Conservation (phyloP, 2,113 vertebrate genomes). For the Vulpes lagopus region DNA sequence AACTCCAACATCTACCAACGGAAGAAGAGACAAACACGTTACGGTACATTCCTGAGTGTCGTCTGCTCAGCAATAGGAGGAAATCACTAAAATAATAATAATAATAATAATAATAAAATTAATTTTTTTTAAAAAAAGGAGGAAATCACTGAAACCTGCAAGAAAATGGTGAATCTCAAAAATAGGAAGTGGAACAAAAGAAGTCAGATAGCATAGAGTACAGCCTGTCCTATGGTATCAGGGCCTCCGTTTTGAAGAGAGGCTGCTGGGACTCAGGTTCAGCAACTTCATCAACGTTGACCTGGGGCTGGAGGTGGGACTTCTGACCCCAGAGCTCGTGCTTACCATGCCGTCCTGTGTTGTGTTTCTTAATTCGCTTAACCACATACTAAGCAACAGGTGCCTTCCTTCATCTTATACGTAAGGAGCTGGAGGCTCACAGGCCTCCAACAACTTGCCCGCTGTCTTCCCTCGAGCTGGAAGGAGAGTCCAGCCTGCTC, state of each 20-base stretch:
- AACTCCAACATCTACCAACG: background rate
- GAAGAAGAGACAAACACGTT: background rate
- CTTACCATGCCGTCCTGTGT: background rate
- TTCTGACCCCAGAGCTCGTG: background rate
- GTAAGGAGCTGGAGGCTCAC: background rate
- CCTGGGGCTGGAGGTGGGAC: background rate
- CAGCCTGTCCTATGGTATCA: background rate
- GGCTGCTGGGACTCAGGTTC: background rate
- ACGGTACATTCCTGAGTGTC: background rate
- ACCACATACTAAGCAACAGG: background rate
- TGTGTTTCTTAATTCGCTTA: background rate
- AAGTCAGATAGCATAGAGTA: background rate
- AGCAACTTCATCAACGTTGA: background rate
- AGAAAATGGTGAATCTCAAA: background rate
- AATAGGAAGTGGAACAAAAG: conserved; percentile 10
- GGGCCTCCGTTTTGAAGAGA: background rate
- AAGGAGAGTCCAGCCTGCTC: background rate
- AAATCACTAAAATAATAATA: background rate
- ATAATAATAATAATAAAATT: too few relatives aligned
- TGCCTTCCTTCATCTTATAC: background rate
- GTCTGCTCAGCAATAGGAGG: background rate
- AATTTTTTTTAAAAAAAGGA: too few relatives aligned
- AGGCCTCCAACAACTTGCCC: background rate
- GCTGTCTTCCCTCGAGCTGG: background rate
- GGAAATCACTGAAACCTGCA: background rate